Evolutionary conservation across 2,113 vertebrate genomes (phyloP).

Genomic region (Callocephalon fimbriatum): DNA sequence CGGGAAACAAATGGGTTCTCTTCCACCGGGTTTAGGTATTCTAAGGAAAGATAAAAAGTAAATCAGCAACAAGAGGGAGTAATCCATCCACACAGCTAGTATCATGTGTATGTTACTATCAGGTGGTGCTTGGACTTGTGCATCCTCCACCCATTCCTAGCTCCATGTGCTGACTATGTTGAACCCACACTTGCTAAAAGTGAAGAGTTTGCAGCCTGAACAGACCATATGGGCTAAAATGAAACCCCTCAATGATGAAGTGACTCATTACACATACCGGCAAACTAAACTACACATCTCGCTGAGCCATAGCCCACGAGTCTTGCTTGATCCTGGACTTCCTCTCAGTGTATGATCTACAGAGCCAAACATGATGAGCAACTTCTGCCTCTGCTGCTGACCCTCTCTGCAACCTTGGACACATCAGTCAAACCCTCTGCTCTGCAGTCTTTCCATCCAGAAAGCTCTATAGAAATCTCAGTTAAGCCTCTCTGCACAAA

Average conservation of each 20-base stretch:
- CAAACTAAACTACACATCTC: neutral
- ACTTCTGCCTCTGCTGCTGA: neutral
- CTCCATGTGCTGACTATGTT: neutral
- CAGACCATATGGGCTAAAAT: neutral
- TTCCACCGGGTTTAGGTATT: slow-evolving; percentile 93
- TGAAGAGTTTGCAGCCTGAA: neutral
- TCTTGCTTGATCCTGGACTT: neutral
- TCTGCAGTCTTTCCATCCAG: neutral
- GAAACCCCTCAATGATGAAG: neutral
- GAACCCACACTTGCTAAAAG: neutral
- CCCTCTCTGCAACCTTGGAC: neutral
- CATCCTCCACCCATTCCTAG: neutral
- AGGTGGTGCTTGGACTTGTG: neutral
- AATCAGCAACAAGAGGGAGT: neutral
- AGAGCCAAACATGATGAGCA: accelerated
- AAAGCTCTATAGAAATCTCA: neutral
- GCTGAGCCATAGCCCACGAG: accelerated
- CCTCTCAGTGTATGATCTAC: neutral
- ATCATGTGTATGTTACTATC: accelerated
- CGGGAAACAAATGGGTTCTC: slow-evolving; percentile 96
- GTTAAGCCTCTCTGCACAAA: slow-evolving; percentile 23
- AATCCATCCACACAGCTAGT: neutral
- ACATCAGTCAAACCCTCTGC: neutral
- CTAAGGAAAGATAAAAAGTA: slow-evolving; percentile 63
- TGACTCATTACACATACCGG: neutral